Evolutionary conservation across 2,797 vertebrate species (phyloP).

Genomic region (Ctenochaetus hawaiiensis): DNA sequence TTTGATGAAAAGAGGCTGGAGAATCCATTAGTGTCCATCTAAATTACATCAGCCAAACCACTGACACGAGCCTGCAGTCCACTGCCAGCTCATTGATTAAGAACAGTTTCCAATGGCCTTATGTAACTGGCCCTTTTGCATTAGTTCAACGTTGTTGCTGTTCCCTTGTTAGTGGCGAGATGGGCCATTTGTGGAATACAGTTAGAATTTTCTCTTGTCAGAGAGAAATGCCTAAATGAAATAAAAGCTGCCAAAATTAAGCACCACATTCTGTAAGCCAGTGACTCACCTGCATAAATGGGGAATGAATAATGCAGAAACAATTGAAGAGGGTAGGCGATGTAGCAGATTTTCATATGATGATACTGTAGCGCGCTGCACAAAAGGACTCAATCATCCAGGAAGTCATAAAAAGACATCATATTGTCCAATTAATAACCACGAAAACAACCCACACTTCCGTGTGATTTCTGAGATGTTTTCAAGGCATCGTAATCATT

Average conservation of each 20-base stretch:
- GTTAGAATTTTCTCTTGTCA: slow-evolving; percentile 16
- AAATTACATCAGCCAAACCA: slow-evolving; percentile 75
- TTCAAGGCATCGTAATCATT: slow-evolving; percentile 65
- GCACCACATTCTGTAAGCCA: slow-evolving; percentile 14
- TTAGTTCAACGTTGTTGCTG: slow-evolving; percentile 35
- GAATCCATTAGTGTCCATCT: slow-evolving; percentile 78
- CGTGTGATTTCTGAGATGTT: slow-evolving; percentile 63
- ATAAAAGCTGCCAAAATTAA: slow-evolving; percentile 62
- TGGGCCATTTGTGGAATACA: slow-evolving; percentile 5
- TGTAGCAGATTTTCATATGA: slow-evolving; percentile 8
- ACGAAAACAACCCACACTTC: slow-evolving; percentile 51
- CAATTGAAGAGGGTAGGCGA: slow-evolving; percentile 17
- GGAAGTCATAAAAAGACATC: slow-evolving; percentile 46
- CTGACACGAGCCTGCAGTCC: slow-evolving; percentile 64
- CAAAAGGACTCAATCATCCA: slow-evolving; percentile 49
- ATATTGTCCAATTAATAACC: slow-evolving; percentile 72
- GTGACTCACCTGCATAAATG: slow-evolving; percentile 48
- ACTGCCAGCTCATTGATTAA: slow-evolving; percentile 73
- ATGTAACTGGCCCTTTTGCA: slow-evolving; percentile 60
- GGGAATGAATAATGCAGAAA: slow-evolving; percentile 46
- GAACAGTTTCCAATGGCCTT: slow-evolving; percentile 66
- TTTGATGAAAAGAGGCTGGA: slow-evolving; percentile 66
- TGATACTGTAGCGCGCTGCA: slow-evolving; percentile 21
- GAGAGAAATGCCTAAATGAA: slow-evolving; percentile 51
- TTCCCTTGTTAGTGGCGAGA: slow-evolving; percentile 19